These are phyloP conservation scores for Cebus imitator DNA, from an alignment of 2,113 vertebrate genomes.

Conservation along the genomic window DNA sequence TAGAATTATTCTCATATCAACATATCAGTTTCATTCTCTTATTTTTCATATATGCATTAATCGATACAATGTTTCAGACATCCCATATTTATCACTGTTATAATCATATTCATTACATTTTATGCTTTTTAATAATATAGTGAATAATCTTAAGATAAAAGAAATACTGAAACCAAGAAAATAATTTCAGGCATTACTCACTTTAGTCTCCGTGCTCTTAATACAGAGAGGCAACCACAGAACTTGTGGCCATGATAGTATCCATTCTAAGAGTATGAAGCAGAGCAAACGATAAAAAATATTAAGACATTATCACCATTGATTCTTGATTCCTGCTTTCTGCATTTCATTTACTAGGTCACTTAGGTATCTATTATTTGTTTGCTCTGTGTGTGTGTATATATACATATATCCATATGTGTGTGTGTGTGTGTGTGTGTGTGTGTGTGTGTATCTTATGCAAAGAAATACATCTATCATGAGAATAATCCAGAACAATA, in stretches of 20 bases:
- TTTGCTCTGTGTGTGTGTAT: not conserved
- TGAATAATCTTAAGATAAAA: not conserved
- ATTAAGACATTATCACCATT: too few species aligned
- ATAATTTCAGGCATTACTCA: not conserved
- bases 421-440: not conserved
- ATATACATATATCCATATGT: too few species aligned
- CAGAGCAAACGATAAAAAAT: not conserved
- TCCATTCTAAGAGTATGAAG: not conserved
- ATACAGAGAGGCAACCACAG: not conserved
- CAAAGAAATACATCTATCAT: not conserved
- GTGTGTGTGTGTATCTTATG: not conserved
- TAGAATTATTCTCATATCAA: not conserved
- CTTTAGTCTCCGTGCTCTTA: not conserved
- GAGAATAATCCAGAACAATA: not conserved
- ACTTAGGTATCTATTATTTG: not conserved
- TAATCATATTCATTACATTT: not conserved
- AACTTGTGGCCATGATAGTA: fast-evolving
- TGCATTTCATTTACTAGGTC: not conserved
- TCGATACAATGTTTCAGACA: not conserved
- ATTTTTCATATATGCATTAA: not conserved
- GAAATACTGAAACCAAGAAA: not conserved
- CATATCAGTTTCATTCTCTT: not conserved
- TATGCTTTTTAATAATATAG: not conserved
- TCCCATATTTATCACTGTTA: not conserved
- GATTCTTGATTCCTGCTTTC: not conserved